Evolutionary conservation across 2,888 invertebrate species (phyloP).

Genomic region (Onchidella celtica): DNA sequence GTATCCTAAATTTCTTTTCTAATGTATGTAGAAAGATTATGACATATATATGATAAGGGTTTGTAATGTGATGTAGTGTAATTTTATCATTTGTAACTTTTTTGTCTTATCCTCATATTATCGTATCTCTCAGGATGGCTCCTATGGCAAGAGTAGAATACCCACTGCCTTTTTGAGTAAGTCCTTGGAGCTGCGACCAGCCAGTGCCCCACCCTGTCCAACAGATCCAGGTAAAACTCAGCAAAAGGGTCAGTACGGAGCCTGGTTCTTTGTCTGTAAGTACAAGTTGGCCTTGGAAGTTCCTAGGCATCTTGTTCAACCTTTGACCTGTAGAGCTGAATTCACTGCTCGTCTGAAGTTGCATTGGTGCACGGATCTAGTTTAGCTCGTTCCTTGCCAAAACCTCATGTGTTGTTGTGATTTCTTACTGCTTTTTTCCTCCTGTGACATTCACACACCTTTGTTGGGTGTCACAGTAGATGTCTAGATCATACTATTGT

Average conservation of each 20-base stretch:
- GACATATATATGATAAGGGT: too few relatives aligned
- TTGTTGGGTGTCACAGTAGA: too few relatives aligned
- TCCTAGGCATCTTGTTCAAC: neutral
- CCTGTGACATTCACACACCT: too few relatives aligned
- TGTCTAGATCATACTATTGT: too few relatives aligned
- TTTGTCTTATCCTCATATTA: too few relatives aligned
- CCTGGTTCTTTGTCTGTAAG: conserved; percentile 40
- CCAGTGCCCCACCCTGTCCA: conserved; percentile 21
- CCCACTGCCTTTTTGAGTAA: conserved; percentile 17
- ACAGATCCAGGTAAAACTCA: conserved; percentile 41
- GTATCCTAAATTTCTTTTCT: too few relatives aligned
- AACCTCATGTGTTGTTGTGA: too few relatives aligned
- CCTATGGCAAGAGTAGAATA: neutral
- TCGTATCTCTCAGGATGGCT: neutral
- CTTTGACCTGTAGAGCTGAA: neutral
- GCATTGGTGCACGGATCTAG: neutral
- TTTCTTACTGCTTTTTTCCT: too few relatives aligned
- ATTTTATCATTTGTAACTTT: too few relatives aligned
- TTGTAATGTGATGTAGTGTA: too few relatives aligned
- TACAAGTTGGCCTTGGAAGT: neutral
- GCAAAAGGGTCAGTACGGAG: conserved; percentile 39
- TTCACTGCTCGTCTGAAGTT: neutral
- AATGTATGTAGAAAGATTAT: too few relatives aligned
- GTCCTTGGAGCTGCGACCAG: conserved; percentile 14
- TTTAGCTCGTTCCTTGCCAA: neutral